These are phyloP conservation scores for Cotesia vestalis DNA, from an alignment of 1,140 invertebrate genomes.

Conservation along the genomic window DNA sequence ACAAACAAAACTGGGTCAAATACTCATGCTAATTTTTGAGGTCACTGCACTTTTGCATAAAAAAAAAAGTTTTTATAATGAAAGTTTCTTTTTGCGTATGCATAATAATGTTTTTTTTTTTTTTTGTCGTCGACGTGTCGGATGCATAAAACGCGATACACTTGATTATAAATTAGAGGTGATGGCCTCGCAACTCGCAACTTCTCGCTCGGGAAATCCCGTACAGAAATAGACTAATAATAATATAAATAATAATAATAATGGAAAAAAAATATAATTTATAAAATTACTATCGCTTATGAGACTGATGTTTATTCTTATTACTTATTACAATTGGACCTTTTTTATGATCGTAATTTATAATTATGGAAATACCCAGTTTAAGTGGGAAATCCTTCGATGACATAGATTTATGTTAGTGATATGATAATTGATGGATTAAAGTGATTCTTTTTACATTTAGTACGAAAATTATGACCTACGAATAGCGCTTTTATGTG, in stretches of 20 bases:
- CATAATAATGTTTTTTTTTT: background rate
- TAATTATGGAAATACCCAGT: background rate
- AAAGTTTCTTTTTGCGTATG: background rate
- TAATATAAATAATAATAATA: background rate
- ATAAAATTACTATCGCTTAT: background rate
- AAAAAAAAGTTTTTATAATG: background rate
- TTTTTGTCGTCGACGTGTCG: background rate
- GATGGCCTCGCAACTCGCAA: slow-evolving; percentile 6
- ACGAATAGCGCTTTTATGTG: no score
- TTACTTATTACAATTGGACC: background rate
- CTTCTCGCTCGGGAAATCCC: slow-evolving; percentile 15
- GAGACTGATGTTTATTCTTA: no score
- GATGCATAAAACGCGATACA: background rate
- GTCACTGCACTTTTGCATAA: background rate
- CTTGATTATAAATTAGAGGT: slow-evolving; percentile 4
- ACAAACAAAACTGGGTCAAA: slow-evolving; percentile 26
- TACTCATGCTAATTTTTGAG: slow-evolving; percentile 3
- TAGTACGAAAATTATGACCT: no score
- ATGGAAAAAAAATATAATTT: background rate
- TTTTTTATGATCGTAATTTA: background rate
- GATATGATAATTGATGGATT: no score
- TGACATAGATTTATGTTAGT: no score
- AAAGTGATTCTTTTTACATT: no score
- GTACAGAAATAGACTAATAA: background rate
- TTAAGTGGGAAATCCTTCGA: background rate